Evolutionary conservation across 2,113 vertebrate genomes (phyloP).

Genomic region (Grus americana): DNA sequence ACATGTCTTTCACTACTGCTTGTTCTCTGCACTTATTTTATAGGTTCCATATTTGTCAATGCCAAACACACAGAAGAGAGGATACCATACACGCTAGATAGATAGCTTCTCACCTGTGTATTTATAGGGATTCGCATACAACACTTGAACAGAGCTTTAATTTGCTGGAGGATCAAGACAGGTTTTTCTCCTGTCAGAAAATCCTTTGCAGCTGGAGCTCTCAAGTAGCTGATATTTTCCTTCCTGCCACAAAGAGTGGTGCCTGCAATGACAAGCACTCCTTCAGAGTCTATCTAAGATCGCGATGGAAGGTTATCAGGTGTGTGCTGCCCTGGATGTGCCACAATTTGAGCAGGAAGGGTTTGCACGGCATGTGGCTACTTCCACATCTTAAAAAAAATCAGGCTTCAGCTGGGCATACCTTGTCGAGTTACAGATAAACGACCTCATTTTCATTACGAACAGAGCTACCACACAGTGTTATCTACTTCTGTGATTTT

Average conservation of each 20-base stretch:
- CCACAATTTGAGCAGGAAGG: not conserved
- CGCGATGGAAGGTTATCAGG: not conserved
- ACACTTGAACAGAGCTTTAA: not conserved
- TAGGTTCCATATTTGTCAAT: not conserved
- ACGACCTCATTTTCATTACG: not conserved
- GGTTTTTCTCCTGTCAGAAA: not conserved
- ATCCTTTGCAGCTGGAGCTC: not conserved
- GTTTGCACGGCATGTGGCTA: not conserved
- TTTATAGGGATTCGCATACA: not conserved
- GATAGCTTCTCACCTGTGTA: not conserved
- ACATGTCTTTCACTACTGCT: not conserved
- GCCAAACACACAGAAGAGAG: not conserved
- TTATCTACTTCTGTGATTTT: not conserved
- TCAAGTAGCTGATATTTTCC: not conserved
- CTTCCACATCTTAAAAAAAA: not conserved
- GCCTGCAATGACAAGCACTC: not conserved
- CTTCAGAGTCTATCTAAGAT: not conserved
- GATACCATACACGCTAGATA: not conserved
- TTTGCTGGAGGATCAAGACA: not conserved
- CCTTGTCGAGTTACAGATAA: not conserved
- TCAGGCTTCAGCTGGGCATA: not conserved
- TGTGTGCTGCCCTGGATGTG: not conserved
- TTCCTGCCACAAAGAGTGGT: not conserved
- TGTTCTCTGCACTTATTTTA: not conserved
- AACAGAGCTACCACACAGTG: not conserved